phyloP scores from a whole-genome alignment of 2,113 vertebrate genomes.

The Periophthalmus modestus region DNA sequence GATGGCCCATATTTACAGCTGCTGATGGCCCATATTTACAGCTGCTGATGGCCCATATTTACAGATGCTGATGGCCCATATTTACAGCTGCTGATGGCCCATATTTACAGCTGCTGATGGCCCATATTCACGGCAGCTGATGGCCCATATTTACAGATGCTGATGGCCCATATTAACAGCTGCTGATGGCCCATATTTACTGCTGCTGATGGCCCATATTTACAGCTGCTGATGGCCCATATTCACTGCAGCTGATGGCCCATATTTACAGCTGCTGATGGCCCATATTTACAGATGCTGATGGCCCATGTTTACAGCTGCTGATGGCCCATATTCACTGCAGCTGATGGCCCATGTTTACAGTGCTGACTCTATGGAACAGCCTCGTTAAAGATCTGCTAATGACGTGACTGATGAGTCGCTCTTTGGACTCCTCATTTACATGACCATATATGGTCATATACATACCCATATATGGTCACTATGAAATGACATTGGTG shows the following conservation, averaged over 20 bases:
- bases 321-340: conserved; percentile 50
- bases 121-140: too few species aligned
- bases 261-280: conserved; percentile 40
- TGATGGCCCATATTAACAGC: conserved; percentile 55
- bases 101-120: conserved; percentile 46
- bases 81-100: conserved; percentile 55
- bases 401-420: conserved; percentile 34
- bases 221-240: conserved; percentile 46
- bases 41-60: conserved; percentile 46
- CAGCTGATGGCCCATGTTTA: conserved; percentile 67
- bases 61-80: conserved; percentile 45
- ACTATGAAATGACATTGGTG: conserved; percentile 23
- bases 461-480: conserved; percentile 28
- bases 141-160: conserved; percentile 53
- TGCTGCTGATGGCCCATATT: conserved; percentile 42
- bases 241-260: conserved; percentile 56
- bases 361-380: conserved; percentile 70
- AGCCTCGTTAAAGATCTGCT: conserved; percentile 48
- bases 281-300: conserved; percentile 47
- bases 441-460: neutral
- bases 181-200: conserved; percentile 54
- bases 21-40: conserved; percentile 54
- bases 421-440: conserved; percentile 25
- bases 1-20: conserved; percentile 53
- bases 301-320: conserved; percentile 47